Evolutionary conservation across 2,113 vertebrate genomes (phyloP).

Genomic region (Peromyscus polionotus): DNA sequence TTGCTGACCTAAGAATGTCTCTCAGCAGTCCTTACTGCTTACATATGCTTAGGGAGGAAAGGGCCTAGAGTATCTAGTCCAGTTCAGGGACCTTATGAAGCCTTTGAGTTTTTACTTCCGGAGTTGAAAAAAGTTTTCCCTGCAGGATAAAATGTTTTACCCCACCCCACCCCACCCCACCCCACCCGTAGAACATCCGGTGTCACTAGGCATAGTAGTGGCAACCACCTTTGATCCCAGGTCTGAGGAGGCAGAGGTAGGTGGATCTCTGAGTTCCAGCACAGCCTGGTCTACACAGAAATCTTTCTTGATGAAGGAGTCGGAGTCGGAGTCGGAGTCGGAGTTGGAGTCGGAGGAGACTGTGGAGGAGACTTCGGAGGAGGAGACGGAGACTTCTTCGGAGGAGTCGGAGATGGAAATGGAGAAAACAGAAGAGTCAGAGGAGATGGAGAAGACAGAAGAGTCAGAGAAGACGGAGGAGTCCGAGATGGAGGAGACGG

Average conservation of each 20-base stretch:
- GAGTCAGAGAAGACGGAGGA: no score
- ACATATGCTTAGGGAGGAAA: neutral
- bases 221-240: neutral
- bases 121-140: neutral
- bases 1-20: neutral
- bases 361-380: no score
- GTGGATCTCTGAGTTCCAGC: neutral
- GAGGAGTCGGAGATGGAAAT: no score
- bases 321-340: no score
- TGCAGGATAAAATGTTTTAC: neutral
- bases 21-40: neutral
- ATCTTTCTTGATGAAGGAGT: neutral
- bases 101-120: neutral
- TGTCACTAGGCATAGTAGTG: neutral
- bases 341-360: no score
- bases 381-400: rapidly evolving
- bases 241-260: neutral
- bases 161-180: no score
- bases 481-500: no score
- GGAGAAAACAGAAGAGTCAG: no score
- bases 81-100: neutral
- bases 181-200: no score
- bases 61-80: neutral
- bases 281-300: neutral
- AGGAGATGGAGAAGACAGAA: no score